Evolutionary conservation across 1,140 invertebrate species (phyloP).

Genomic region (Drosophila lacteicornis): DNA sequence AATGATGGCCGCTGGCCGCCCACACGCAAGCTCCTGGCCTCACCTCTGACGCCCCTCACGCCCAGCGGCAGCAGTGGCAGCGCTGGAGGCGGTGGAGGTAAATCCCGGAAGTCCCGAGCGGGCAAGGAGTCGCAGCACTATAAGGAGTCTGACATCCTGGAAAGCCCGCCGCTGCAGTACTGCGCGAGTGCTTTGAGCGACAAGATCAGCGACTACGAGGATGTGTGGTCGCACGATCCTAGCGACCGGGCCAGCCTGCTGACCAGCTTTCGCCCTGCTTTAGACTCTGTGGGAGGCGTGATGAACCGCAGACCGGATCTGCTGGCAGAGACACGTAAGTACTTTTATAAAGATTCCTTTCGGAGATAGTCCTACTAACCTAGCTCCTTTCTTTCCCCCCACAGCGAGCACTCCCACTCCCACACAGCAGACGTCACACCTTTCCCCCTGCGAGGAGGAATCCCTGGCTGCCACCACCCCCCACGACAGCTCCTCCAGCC

Average conservation of each 20-base stretch:
- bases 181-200: slow-evolving; percentile 94
- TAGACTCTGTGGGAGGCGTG: slow-evolving; percentile 85
- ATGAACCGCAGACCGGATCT: slow-evolving; percentile 88
- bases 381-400: background rate
- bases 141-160: slow-evolving; percentile 93
- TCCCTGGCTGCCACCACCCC: background rate
- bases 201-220: slow-evolving; percentile 97
- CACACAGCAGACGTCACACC: slow-evolving; percentile 85
- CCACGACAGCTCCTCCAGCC: slow-evolving; percentile 58
- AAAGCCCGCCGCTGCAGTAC: slow-evolving; percentile 91
- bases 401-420: slow-evolving; percentile 84
- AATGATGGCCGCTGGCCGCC: slow-evolving; percentile 81
- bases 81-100: slow-evolving; percentile 51
- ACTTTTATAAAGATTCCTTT: background rate
- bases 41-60: slow-evolving; percentile 56
- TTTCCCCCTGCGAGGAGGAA: slow-evolving; percentile 85
- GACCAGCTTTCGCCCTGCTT: slow-evolving; percentile 80
- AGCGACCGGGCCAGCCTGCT: slow-evolving; percentile 85
- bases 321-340: slow-evolving; percentile 89
- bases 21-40: slow-evolving; percentile 67
- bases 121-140: slow-evolving; percentile 89
- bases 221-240: slow-evolving; percentile 93
- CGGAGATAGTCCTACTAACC: background rate
- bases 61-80: slow-evolving; percentile 28
- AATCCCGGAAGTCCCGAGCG: slow-evolving; percentile 63